phyloP scores from a whole-genome alignment of 2,888 invertebrate species.

The Lampropteryx suffumata region DNA sequence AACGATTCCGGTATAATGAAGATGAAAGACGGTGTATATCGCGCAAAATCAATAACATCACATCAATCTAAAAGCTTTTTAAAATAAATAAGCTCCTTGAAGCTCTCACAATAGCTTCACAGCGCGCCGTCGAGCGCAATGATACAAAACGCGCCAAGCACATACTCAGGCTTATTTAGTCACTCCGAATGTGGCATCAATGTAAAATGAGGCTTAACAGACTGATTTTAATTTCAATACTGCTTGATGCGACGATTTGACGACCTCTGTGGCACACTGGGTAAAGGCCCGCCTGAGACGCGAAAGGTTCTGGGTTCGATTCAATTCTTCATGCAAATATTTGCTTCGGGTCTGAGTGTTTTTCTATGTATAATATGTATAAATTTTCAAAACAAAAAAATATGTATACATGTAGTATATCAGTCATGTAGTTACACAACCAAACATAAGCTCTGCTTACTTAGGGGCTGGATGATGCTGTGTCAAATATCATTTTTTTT shows the following conservation, averaged over 20 bases:
- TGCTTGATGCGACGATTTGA: background rate
- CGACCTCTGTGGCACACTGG: too few species aligned
- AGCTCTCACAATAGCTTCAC: conserved; percentile 51
- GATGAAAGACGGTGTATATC: conserved; percentile 7
- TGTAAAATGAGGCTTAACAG: background rate
- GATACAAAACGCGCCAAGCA: conserved; percentile 72
- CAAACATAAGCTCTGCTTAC: too few species aligned
- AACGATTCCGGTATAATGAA: background rate
- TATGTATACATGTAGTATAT: too few species aligned
- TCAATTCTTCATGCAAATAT: too few species aligned
- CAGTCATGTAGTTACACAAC: too few species aligned
- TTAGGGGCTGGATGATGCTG: too few species aligned
- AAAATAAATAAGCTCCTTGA: conserved; percentile 42
- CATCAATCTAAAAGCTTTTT: conserved; percentile 30
- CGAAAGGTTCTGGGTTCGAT: too few species aligned
- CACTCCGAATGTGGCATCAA: background rate
- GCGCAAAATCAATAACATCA: conserved; percentile 25
- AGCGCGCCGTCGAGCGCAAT: conserved; percentile 53
- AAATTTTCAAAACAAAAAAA: too few species aligned
- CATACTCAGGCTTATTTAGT: conserved; percentile 23
- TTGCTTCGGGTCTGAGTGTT: background rate
- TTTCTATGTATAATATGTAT: too few species aligned
- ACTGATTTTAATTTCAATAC: background rate
- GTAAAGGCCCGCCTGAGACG: too few species aligned
- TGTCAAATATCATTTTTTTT: too few species aligned